These are phyloP conservation scores for Drosophila lacicola DNA, from an alignment of 2,888 invertebrate species.

Conservation along the genomic window DNA sequence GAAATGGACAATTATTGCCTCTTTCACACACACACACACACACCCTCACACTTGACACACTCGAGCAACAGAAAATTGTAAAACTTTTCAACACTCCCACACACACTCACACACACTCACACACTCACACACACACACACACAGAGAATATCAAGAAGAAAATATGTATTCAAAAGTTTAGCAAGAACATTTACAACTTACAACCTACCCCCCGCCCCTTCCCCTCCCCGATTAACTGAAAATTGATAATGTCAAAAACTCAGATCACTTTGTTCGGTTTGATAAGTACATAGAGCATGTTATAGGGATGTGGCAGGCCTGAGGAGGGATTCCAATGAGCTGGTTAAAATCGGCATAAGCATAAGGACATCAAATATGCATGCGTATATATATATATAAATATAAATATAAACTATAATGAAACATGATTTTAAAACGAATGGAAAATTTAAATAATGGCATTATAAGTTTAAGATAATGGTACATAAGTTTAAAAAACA, in stretches of 20 bases:
- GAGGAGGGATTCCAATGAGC: slow-evolving; percentile 51
- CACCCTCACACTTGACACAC: slow-evolving; percentile 19
- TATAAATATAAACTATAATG: slow-evolving; percentile 58
- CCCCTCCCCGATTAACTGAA: slow-evolving; percentile 40
- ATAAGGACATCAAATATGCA: slow-evolving; percentile 56
- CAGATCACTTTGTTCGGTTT: slow-evolving; percentile 27
- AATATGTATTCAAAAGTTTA: slow-evolving; percentile 60
- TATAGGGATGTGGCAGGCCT: slow-evolving; percentile 33
- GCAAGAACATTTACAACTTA: slow-evolving; percentile 63
- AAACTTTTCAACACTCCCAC: slow-evolving; percentile 59
- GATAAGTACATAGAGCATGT: slow-evolving; percentile 31
- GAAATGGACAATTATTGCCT: slow-evolving; percentile 54
- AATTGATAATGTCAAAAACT: slow-evolving; percentile 38
- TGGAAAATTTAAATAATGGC: slow-evolving; percentile 67
- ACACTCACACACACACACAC: slow-evolving; percentile 6
- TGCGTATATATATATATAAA: slow-evolving; percentile 27
- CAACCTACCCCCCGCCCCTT: slow-evolving; percentile 18
- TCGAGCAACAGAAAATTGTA: slow-evolving; percentile 57
- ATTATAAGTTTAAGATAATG: slow-evolving; percentile 77
- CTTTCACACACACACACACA: slow-evolving; percentile 26
- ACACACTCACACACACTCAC: neutral
- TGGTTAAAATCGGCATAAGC: slow-evolving; percentile 46
- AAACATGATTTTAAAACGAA: slow-evolving; percentile 74
- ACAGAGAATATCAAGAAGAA: slow-evolving; percentile 26
- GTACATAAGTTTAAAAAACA: slow-evolving; percentile 80